Base-by-base conservation (phyloP, 2,797 vertebrate genomes). In the Octomys mimax region DNA sequence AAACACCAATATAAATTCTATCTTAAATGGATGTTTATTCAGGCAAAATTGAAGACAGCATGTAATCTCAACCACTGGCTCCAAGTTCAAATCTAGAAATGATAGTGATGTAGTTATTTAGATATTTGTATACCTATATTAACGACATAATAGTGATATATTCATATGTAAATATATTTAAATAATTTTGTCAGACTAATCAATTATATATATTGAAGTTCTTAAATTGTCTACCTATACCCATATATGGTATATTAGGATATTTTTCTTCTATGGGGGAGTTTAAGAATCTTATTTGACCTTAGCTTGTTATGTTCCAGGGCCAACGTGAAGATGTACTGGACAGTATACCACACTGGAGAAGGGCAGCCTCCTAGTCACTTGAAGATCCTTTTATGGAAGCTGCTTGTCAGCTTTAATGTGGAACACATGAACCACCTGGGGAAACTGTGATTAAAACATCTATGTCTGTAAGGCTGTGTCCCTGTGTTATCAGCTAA, bases 241-340 rank as follows among this genome's bases (percentile, higher is more conserved):
- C n/a, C 33, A 31, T 52, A 49, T 26, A 0, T 79, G 64, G 62
- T 28, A 26, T 4, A 26, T 5, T 70, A 89, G 24, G 88, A 89
- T 57, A 28, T 59, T 39, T 75, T 86, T 14, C 1, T 14, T 42
- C 36, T 87, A 9, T 10, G 68, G 7, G 91, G 24, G 42, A 59
- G 1, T 5, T 57, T 54, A 33, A 62, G 22, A 5, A 87, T 33
- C n/a, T 84, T 64, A 93, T 28, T 66, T 75, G 26, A 77, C 18
- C 90, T 8, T 62, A 61, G 11, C 81, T n/a, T 95, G 1, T 81
- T 97, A 21, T 89, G 64, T 97, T 96, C 36, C 80, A 98, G 97
- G 92, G 92, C 52, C 75, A 70, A 31, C 8, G 8, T 46, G 91
- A 96, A 95, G 80, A 89, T 75, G 4, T 9, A 21, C 0, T 80